Conservation (phyloP, 2,888 invertebrate genomes). For the Ctena decussata region DNA sequence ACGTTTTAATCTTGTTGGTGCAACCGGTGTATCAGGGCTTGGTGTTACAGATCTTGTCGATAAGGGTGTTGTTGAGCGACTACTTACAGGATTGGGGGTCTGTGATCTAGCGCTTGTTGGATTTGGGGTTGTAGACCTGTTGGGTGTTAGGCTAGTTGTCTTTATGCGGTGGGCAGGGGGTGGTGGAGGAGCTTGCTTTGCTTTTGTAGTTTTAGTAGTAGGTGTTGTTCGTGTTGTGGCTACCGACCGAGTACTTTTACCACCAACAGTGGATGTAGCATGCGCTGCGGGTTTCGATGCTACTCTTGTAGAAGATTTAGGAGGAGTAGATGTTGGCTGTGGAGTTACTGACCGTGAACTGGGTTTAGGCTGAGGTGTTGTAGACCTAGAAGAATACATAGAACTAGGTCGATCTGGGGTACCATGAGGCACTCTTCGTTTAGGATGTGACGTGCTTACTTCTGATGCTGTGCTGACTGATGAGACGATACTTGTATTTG, state of each 20-base stretch:
- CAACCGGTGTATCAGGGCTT: conserved; percentile 39
- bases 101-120: conserved; percentile 39
- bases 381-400: conserved; percentile 65
- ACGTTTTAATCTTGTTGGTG: conserved; percentile 59
- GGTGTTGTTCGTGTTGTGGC: background rate
- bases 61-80: conserved; percentile 51
- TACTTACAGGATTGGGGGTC: conserved; percentile 34
- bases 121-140: conserved; percentile 28
- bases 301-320: conserved; percentile 21
- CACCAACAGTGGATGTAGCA: conserved; percentile 56
- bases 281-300: conserved; percentile 58
- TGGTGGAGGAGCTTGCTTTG: conserved; percentile 35
- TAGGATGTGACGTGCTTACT: conserved; percentile 41
- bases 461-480: conserved; percentile 70
- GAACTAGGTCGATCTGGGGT: conserved; percentile 58
- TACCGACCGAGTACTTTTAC: conserved; percentile 24
- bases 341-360: conserved; percentile 63
- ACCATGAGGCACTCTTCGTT: conserved; percentile 44
- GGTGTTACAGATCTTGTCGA: conserved; percentile 15
- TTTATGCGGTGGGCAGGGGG: conserved; percentile 37
- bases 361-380: conserved; percentile 57
- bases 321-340: conserved; percentile 23
- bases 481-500: conserved; percentile 71
- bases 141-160: conserved; percentile 33
- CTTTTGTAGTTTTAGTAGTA: conserved; percentile 40